Evolutionary conservation across 2,888 invertebrate species (phyloP).

Genomic region (Cremastinae sp.): DNA sequence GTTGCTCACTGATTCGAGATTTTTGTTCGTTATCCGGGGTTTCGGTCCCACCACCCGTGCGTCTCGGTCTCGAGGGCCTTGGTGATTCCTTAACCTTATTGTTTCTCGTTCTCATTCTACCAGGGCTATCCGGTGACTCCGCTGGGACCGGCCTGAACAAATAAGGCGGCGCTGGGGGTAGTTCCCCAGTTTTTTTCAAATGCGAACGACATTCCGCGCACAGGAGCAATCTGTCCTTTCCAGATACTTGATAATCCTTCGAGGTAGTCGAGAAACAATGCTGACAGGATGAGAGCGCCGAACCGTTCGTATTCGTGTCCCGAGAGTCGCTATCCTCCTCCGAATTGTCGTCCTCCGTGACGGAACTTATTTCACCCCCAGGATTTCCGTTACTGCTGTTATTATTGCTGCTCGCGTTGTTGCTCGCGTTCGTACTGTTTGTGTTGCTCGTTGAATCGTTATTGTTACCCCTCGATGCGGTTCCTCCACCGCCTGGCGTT

Average conservation of each 20-base stretch:
- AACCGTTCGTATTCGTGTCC: conserved; percentile 83
- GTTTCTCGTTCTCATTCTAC: conserved; percentile 93
- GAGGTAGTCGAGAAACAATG: conserved; percentile 87
- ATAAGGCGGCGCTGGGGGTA: conserved; percentile 83
- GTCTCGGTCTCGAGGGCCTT: conserved; percentile 82
- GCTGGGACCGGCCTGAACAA: conserved; percentile 82
- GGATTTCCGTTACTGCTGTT: conserved; percentile 70
- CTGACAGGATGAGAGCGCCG: conserved; percentile 83
- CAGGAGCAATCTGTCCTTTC: conserved; percentile 86
- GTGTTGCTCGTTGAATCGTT: conserved; percentile 82
- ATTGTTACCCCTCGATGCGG: conserved; percentile 78
- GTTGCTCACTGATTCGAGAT: conserved; percentile 72
- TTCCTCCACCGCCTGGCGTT: conserved; percentile 67
- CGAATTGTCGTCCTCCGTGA: conserved; percentile 94
- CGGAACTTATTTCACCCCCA: conserved; percentile 85
- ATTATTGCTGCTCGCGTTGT: conserved; percentile 40
- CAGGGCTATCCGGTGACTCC: conserved; percentile 89
- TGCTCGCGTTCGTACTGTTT: conserved; percentile 50
- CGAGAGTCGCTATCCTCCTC: conserved; percentile 97
- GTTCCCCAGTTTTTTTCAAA: conserved; percentile 89
- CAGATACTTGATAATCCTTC: conserved; percentile 83
- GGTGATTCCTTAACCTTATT: conserved; percentile 88
- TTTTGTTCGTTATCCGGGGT: conserved; percentile 80
- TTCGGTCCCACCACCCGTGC: conserved; percentile 82
- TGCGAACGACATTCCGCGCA: conserved; percentile 89